Percentiles rank a stretch among this genome's conserved stretches.
Evolutionary conservation across 2,797 vertebrate genomes (phyloP).

Genomic region (Lutjanus argentimaculatus): DNA sequence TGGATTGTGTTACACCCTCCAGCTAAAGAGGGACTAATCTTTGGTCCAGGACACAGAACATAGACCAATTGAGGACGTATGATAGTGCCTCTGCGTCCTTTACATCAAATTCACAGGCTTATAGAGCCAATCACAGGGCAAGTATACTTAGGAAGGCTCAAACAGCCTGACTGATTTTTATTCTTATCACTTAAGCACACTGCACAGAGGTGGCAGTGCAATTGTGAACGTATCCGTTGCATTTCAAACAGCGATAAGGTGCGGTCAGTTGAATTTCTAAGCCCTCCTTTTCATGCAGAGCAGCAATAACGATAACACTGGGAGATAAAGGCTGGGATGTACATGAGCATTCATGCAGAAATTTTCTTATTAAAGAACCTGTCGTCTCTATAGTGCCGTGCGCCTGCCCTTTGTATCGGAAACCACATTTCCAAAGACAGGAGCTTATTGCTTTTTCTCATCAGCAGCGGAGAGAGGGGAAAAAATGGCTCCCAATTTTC

Average conservation of each 20-base stretch:
- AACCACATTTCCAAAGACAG: slow-evolving; percentile 56
- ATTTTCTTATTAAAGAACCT: slow-evolving; percentile 76
- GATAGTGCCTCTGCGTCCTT: slow-evolving; percentile 1
- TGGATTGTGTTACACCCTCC: slow-evolving; percentile 4
- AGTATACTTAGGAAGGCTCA: slow-evolving; percentile 30
- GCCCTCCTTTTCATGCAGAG: slow-evolving; percentile 49
- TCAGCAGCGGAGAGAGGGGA: slow-evolving; percentile 29
- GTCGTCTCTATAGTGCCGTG: slow-evolving; percentile 46
- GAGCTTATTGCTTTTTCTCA: slow-evolving; percentile 71
- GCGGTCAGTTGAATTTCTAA: slow-evolving; percentile 46
- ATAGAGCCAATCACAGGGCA: slow-evolving; percentile 18
- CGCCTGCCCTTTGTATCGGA: slow-evolving; percentile 59
- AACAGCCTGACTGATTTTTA: slow-evolving; percentile 31
- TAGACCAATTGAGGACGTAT: background rate
- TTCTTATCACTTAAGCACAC: slow-evolving; percentile 34
- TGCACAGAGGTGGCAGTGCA: slow-evolving; percentile 8
- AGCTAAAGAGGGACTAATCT: slow-evolving; percentile 23
- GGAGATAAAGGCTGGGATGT: slow-evolving; percentile 59
- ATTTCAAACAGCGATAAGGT: slow-evolving; percentile 54
- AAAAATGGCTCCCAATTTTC: slow-evolving; percentile 37
- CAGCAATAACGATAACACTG: slow-evolving; percentile 59
- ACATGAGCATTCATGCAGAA: slow-evolving; percentile 67
- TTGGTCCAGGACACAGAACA: background rate
- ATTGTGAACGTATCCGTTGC: slow-evolving; percentile 44
- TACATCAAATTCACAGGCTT: slow-evolving; percentile 9